phyloP scores from a whole-genome alignment of 2,888 invertebrate genomes.

The Eupithecia insigniata region DNA sequence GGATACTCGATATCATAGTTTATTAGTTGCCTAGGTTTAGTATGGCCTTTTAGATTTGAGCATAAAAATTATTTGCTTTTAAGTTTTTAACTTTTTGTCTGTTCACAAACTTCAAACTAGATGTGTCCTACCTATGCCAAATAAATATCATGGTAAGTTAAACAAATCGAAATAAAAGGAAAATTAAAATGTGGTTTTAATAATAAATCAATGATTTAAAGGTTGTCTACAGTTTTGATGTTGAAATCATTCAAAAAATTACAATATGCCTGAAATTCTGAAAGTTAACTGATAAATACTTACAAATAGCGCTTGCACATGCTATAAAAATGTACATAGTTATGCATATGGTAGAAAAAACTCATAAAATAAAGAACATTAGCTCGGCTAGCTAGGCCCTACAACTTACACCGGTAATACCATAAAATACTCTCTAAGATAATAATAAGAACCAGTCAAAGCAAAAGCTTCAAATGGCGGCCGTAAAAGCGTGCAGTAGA shows the following conservation, averaged over 20 bases:
- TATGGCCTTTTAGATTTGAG: neutral
- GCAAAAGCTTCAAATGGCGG: conserved; percentile 37
- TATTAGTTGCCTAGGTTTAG: neutral
- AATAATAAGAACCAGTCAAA: neutral
- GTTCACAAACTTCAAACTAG: neutral
- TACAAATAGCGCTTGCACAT: neutral
- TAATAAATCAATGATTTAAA: neutral
- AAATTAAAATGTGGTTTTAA: neutral
- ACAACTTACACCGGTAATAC: neutral
- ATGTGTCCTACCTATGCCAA: neutral
- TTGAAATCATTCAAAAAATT: neutral
- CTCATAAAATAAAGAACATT: neutral
- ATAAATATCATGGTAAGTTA: neutral
- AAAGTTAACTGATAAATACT: neutral
- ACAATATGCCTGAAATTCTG: neutral
- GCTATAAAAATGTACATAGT: neutral
- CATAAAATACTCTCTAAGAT: neutral
- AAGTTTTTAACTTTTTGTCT: neutral
- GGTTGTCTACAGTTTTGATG: neutral
- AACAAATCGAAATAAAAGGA: neutral
- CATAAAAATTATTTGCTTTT: neutral
- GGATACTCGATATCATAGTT: conserved; percentile 17
- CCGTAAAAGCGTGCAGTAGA: conserved; percentile 38
- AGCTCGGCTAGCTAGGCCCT: neutral
- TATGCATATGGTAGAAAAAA: neutral